Evolutionary conservation across 2,888 invertebrate species (phyloP), one percentile per base, ranked within the genome.

Genomic region (Thymelicus sylvestris): DNA sequence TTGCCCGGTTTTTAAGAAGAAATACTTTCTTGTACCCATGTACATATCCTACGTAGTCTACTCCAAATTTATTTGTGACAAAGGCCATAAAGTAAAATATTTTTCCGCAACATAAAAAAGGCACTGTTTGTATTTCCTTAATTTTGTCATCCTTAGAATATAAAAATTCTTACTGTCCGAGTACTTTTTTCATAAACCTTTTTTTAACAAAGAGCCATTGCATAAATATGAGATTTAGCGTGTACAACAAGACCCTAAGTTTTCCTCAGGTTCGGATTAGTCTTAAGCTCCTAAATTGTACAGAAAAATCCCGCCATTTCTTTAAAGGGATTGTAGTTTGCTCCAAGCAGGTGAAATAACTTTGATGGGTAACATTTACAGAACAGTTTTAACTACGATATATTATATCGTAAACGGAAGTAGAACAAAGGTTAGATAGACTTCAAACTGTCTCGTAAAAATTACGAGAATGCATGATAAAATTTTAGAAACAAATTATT

Each of bases 241-340:
- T 65, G 70, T 66, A 71, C 61, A 71, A 71, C 70, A 71, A 52
- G 59, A 50, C 66, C 65, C 62, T 71, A 71, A 71, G 70, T 71
- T 71, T 52, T 66, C 60, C 59, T 66, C 70, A 71, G 70, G 66
- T 71, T 66, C 31, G 70, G 70, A 71, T 71, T 71, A 71, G 60
- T 38, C 52, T 60, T 71, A 71, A 71, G 65, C 70, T 71, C 52
- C 70, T 71, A 71, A 71, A 71, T 66, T 71, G 70, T 71, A 71
- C 70, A 71, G 66, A 65, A 61, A 65, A 66, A 65, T 71, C 69
- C 70, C 52, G 41, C 70, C 66, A 71, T 71, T 71, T 66, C 70
- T 71, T 71, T 52, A 61, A 71, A 52, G 61, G 61, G 66, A 71
- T 66, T 66, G 70, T 39, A 65, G 65, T 66, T 71, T 61, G 65